phyloP scores from a whole-genome alignment of 1,140 invertebrate genomes.

The Marisa cornuarietis region DNA sequence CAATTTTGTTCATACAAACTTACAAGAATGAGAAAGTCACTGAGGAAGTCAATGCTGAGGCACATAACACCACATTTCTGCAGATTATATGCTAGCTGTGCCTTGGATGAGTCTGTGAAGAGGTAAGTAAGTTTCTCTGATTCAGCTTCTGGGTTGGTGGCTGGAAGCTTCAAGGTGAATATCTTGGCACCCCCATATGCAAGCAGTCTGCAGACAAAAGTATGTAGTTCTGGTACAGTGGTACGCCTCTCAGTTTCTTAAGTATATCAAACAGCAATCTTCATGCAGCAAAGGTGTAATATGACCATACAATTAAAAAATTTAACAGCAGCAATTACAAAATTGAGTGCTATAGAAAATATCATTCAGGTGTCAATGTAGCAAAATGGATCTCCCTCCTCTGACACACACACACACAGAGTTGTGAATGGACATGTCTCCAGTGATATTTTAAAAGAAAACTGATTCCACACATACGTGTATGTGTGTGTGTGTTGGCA shows the following conservation, averaged over 20 bases:
- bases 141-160: not conserved
- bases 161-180: slow-evolving; percentile 10
- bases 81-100: not conserved
- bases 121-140: slow-evolving; percentile 14
- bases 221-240: not conserved
- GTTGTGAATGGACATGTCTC: too few species aligned
- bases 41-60: slow-evolving; percentile 21
- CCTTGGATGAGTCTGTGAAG: not conserved
- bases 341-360: too few species aligned
- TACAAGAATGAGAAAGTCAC: slow-evolving; percentile 28
- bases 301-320: not conserved
- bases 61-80: slow-evolving; percentile 21
- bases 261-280: too few species aligned
- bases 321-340: not conserved
- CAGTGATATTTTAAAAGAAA: too few species aligned
- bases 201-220: slow-evolving; percentile 6
- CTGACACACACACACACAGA: too few species aligned
- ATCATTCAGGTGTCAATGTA: too few species aligned
- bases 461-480: too few species aligned
- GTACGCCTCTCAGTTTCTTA: not conserved
- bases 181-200: slow-evolving; percentile 16
- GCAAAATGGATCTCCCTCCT: too few species aligned
- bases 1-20: not conserved
- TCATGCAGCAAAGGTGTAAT: too few species aligned
- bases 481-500: too few species aligned